A percentile compares a stretch with the other conserved stretches of the same genome.
phyloP scores from a whole-genome alignment of 2,888 invertebrate species.

The Zeuzera pyrina region DNA sequence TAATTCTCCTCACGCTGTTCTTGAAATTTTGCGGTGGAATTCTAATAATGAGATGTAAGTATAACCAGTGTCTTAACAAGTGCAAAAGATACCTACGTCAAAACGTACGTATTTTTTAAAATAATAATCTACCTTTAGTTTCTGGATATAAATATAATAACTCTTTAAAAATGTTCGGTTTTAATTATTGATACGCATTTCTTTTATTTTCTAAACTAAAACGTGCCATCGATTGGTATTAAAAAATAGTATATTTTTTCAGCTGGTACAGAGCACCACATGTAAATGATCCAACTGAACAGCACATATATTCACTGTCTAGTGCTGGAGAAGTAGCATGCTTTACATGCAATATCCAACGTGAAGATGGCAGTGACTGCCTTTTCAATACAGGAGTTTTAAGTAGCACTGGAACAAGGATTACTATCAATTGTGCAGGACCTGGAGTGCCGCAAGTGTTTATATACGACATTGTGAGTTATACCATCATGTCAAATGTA shows the following conservation, averaged over 20 bases:
- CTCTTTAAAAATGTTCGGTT: too few relatives aligned
- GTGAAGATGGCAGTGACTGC: constrained; percentile 69
- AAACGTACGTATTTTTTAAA: too few relatives aligned
- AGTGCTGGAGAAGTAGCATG: constrained; percentile 74
- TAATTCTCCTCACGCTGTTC: constrained; percentile 73
- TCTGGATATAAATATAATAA: too few relatives aligned
- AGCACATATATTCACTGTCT: constrained; percentile 85
- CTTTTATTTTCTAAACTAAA: too few relatives aligned
- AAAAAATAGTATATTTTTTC: constrained; percentile 18
- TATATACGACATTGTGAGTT: constrained; percentile 73
- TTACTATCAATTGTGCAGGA: constrained; percentile 86
- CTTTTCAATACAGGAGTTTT: constrained; percentile 80
- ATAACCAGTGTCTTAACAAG: too few relatives aligned
- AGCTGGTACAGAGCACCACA: constrained; percentile 91
- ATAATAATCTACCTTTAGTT: too few relatives aligned
- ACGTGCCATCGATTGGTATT: too few relatives aligned
- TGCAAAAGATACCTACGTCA: too few relatives aligned
- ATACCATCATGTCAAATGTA: neutral
- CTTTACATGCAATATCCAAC: constrained; percentile 80
- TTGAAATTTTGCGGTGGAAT: constrained; percentile 83
- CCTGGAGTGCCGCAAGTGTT: constrained; percentile 85
- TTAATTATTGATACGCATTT: too few relatives aligned
- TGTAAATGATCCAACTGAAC: constrained; percentile 80
- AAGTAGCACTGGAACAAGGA: constrained; percentile 77
- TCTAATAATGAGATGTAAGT: constrained; percentile 78